Evolutionary conservation across 2,888 invertebrate species (phyloP), one percentile per base, ranked within the genome.

Genomic region (Drosophila cognata): DNA sequence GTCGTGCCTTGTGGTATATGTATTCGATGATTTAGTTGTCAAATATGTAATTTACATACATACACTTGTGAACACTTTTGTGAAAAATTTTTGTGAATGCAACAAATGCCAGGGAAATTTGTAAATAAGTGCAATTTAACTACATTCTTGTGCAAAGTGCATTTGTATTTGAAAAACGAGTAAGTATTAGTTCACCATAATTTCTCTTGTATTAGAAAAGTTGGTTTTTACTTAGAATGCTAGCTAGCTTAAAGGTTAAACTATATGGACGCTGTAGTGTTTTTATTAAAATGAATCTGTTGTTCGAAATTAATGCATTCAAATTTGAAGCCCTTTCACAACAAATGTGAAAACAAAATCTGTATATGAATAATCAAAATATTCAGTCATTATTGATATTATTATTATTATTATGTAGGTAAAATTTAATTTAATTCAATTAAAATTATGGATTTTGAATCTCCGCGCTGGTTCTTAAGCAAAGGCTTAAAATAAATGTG

Each of bases 11-110:
- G 2, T 4, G 21, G 62, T 56, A 65, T 13, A 28, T 46, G 16
- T 36, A 35, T 25, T 51, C 28, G 59, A 48, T 48, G 55, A 35
- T 59, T 59, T 61, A 33, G 43, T 56, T 60, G 60, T 59, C 63
- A 50, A 64, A 38, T 57, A 53, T 68, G 59, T 62, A 35, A 59
- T 70, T 52, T 65, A 53, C 36, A 60, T 57, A 55, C 57, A 66
- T 25, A 74, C 60, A 73, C 56, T 62, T 70, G 72, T 66, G 69
- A n/a, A 74, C 60, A 73, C 56, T 62, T 70, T 77, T 66, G 69
- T 67, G 65, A 76, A 69, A 78, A 72, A 80, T 79, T 76, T 68
- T 79, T 68, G 78, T 78, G 62, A 65, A 68, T 68, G 71, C 67
- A 51, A 57, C 43, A 62, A 60, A 46, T 61, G 29, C 61, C 59